Conservation (phyloP, 2,888 invertebrate species). For the Malthinus flaveolus region DNA sequence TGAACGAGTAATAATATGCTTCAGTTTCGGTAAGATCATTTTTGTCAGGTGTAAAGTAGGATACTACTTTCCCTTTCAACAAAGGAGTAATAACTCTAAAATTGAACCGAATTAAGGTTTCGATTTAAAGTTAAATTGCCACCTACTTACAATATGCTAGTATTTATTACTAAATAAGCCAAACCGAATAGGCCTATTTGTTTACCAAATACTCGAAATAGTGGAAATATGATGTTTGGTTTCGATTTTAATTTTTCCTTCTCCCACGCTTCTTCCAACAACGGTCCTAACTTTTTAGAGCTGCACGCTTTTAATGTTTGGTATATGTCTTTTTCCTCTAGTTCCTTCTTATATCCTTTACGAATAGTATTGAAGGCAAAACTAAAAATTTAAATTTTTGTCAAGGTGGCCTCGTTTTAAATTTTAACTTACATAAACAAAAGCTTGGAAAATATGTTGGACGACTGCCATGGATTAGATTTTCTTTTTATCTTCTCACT, state of each 20-base stretch:
- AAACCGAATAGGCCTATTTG: conserved; percentile 20
- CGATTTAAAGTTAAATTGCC: too few species aligned
- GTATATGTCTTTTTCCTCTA: conserved; percentile 66
- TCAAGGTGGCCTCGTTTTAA: not conserved
- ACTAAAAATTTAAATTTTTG: conserved; percentile 5
- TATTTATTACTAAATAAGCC: not conserved
- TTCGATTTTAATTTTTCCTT: conserved; percentile 19
- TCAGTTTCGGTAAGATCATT: not conserved
- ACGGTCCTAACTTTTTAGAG: conserved; percentile 57
- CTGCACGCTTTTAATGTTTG: conserved; percentile 59
- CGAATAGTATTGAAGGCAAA: conserved; percentile 50
- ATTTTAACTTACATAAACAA: conserved; percentile 66
- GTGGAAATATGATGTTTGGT: conserved; percentile 13
- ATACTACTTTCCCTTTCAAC: conserved; percentile 63
- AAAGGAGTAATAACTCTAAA: not conserved
- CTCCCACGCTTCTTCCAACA: conserved; percentile 50
- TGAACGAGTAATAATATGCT: conserved; percentile 53
- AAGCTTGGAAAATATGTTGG: conserved; percentile 65
- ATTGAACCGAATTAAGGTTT: too few species aligned
- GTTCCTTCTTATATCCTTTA: conserved; percentile 65
- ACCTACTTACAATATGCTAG: not conserved
- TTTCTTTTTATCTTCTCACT: conserved; percentile 58
- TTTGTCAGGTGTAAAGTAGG: conserved; percentile 62
- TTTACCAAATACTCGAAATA: conserved; percentile 26
- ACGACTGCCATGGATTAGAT: conserved; percentile 66